Conservation (phyloP, 2,113 vertebrate species). For the Rhinoderma darwinii region DNA sequence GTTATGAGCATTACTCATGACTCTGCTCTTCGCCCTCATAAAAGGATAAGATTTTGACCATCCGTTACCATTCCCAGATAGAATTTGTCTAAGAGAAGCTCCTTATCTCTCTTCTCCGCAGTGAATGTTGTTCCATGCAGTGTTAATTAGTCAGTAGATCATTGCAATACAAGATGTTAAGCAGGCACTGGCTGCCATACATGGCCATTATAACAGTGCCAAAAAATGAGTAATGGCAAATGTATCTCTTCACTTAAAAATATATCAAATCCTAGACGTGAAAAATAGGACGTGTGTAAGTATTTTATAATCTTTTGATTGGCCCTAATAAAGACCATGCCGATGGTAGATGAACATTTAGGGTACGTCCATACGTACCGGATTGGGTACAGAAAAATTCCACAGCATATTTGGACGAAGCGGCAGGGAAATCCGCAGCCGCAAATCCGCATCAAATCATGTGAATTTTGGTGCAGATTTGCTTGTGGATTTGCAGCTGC, state of each 20-base stretch:
- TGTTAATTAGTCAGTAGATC: constrained; percentile 66
- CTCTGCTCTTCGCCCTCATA: constrained; percentile 79
- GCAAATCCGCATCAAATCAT: too few relatives aligned
- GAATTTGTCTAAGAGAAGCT: constrained; percentile 61
- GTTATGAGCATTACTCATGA: constrained; percentile 79
- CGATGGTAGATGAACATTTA: not conserved
- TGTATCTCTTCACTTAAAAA: constrained; percentile 54
- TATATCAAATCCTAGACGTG: not conserved
- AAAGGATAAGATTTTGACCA: constrained; percentile 77
- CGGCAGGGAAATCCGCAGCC: too few relatives aligned
- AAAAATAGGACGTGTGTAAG: not conserved
- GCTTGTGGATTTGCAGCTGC: too few relatives aligned
- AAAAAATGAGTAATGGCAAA: constrained; percentile 68
- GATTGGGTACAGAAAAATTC: too few relatives aligned
- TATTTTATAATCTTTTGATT: not conserved
- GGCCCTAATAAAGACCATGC: not conserved
- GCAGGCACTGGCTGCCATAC: constrained; percentile 64
- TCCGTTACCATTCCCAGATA: constrained; percentile 68
- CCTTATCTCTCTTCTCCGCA: constrained; percentile 33
- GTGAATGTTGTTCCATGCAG: constrained; percentile 57
- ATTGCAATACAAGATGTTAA: constrained; percentile 62
- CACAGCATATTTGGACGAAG: too few relatives aligned
- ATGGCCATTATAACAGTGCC: constrained; percentile 64
- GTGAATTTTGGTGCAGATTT: too few relatives aligned
- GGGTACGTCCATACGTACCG: too few relatives aligned